Base-by-base conservation (phyloP, 2,888 invertebrate genomes). In the Caenorhabditis angaria region DNA sequence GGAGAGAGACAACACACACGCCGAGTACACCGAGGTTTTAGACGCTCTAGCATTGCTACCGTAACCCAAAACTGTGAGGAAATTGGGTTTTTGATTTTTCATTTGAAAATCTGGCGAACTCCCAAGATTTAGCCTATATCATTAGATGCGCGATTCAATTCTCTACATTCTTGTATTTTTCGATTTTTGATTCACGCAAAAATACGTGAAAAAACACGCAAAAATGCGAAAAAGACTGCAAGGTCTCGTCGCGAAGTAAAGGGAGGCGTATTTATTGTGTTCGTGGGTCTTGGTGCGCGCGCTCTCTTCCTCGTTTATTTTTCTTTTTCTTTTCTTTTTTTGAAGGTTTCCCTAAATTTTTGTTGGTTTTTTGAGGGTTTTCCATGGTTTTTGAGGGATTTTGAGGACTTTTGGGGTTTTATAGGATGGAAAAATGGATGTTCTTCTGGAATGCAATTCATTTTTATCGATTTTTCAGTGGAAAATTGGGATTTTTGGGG, bases 261-360 rank as follows among this genome's bases (percentile, higher is more conserved):
- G 76, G 69, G 66, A 65, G 69, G 62, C 57, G 48, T 57, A 62
- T 8, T 69, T 65, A 59, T 54, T 24, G 0, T 47, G n/a, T 24
- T 47, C 28, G 20, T 24, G 61, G 60, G 59, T 70, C 65, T 68
- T 61, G 63, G 47, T 50, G 55, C 77, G 68, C 61, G 32, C 61
- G 41, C 51, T 35, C 27, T 54, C 5, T 24, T 27, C 27, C 54
- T 54, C 54, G 20, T 22, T 32, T 29, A 8, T 32, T 56, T 56
- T 28, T 18, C 54, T 56, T 63, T 58, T 27, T 27, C 54, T 35
- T n/a, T 61, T 56, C 63, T 62, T 56, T 29, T 57, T 73, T 70
- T n/a, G 3, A 18, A 51, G 54, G 64, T 69, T 70, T 61, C 76
- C 70, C 61, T 66, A 67, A 73, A 65, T 69, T 70, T 77, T 77